Evolutionary conservation across 2,113 vertebrate genomes (phyloP).

Genomic region (Leptocoma aspasia): DNA sequence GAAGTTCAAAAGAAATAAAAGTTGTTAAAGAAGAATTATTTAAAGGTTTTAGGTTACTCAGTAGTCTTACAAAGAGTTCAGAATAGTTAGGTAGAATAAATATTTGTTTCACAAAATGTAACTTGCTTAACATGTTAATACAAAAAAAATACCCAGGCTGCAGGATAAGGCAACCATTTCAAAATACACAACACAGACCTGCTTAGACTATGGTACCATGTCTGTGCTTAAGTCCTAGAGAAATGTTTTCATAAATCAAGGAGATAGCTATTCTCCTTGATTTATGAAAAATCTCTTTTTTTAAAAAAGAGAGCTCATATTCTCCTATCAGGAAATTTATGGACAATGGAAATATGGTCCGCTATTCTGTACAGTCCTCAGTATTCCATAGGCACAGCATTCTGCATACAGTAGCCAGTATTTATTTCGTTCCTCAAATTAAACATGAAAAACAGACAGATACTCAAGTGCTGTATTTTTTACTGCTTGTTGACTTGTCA

Average conservation of each 20-base stretch:
- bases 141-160: not conserved
- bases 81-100: not conserved
- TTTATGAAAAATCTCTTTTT: too few species aligned
- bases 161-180: not conserved
- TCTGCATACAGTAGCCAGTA: not conserved
- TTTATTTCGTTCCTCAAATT: constrained; percentile 1
- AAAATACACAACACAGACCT: not conserved
- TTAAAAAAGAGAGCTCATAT: not conserved
- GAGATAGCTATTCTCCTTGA: not conserved
- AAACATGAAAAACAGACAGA: not conserved
- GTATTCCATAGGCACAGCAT: not conserved
- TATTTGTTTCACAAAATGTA: not conserved
- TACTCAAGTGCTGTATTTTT: not conserved
- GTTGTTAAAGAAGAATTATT: not conserved
- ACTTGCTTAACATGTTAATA: not conserved
- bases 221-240: not conserved
- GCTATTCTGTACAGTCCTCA: not conserved
- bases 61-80: not conserved
- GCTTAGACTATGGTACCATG: not conserved
- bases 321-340: not conserved
- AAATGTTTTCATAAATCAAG: not conserved
- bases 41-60: constrained; percentile 7
- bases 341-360: not conserved
- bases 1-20: not conserved
- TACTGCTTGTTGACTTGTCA: constrained; percentile 17